Conservation (phyloP, 2,888 invertebrate genomes). For the Portevinia maculata region DNA sequence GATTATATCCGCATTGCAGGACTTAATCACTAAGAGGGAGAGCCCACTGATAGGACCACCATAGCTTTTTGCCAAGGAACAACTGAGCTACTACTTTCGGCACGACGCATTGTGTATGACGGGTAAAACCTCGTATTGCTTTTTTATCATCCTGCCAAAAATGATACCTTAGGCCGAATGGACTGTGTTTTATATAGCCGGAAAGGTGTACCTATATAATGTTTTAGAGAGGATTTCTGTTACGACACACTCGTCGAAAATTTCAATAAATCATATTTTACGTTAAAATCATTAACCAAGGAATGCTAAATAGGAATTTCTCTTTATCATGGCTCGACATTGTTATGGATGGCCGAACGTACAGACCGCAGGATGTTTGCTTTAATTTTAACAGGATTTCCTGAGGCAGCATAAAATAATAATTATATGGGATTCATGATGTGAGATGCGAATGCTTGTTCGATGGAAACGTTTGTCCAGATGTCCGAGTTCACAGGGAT, state of each 20-base stretch:
- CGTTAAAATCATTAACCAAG: constrained; percentile 26
- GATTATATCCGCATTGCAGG: constrained; percentile 59
- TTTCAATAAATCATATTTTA: constrained; percentile 47
- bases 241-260: constrained; percentile 14
- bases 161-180: constrained; percentile 30
- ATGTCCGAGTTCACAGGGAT: not conserved
- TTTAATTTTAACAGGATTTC: not conserved
- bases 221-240: constrained; percentile 25
- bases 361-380: not conserved
- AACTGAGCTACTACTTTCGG: not conserved
- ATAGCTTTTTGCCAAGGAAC: constrained; percentile 24
- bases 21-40: constrained; percentile 27
- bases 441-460: not conserved
- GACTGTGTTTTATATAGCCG: constrained; percentile 8
- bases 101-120: constrained; percentile 5
- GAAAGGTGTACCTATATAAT: constrained; percentile 41
- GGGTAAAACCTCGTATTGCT: constrained; percentile 2
- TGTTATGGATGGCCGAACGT: not conserved
- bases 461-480: not conserved
- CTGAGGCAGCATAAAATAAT: not conserved
- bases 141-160: constrained; percentile 15
- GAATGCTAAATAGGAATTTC: constrained; percentile 22
- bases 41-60: constrained; percentile 10
- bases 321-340: not conserved
- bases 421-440: not conserved